phyloP scores from a whole-genome alignment of 2,113 vertebrate species.

The Sorex araneus region DNA sequence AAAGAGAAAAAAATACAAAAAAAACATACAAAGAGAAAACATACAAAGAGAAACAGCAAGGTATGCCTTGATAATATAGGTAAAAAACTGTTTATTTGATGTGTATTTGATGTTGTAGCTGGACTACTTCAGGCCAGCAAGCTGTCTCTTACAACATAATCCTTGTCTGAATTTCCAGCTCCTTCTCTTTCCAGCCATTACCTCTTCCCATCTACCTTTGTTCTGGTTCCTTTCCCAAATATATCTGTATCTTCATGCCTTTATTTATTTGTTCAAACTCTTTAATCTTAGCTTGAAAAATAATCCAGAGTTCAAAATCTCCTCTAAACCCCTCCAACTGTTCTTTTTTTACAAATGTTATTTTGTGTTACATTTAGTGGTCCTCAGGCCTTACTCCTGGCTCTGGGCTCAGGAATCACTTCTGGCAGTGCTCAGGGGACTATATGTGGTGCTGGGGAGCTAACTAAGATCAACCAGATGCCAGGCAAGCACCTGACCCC shows the following conservation, averaged over 20 bases:
- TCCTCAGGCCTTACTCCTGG: neutral
- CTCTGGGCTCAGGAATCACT: neutral
- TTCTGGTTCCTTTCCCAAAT: neutral
- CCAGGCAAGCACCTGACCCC: no score
- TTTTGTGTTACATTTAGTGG: no score
- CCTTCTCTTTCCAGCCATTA: conserved; percentile 33
- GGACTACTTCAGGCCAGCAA: neutral
- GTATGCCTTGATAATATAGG: neutral
- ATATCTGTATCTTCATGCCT: neutral
- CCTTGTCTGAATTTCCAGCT: neutral
- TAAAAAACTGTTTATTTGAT: no score
- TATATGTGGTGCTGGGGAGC: no score
- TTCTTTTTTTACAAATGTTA: no score
- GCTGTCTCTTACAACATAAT: neutral
- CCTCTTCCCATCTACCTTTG: neutral
- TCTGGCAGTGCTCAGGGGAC: neutral
- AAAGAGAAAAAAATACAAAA: no score
- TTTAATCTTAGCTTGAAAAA: neutral
- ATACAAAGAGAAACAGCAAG: conserved; percentile 8
- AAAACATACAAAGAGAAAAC: no score
- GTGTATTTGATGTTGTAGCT: neutral
- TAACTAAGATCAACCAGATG: no score
- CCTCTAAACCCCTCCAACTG: neutral
- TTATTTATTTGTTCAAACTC: neutral
- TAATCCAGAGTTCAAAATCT: conserved; percentile 4